These are phyloP conservation scores for Stenodema calcarata DNA, from an alignment of 2,888 invertebrate genomes.

Conservation along the genomic window DNA sequence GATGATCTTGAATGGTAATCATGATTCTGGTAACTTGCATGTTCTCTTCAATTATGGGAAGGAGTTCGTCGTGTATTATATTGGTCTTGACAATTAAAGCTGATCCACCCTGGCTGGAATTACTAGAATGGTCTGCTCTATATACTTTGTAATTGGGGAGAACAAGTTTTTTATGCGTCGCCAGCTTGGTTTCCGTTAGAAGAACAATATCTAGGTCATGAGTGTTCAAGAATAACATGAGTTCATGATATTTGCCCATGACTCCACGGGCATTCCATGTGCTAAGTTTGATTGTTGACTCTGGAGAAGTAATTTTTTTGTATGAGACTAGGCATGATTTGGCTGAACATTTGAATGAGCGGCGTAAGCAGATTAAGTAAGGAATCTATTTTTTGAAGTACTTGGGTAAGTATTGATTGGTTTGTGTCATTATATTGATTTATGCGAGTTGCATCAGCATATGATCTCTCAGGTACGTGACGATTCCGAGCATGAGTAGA, in stretches of 20 bases:
- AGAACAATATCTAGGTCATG: slow-evolving; percentile 3
- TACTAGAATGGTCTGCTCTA: slow-evolving; percentile 17
- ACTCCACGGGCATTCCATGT: slow-evolving; percentile 30
- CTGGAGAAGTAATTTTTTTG: neutral
- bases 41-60: neutral
- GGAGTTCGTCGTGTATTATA: neutral
- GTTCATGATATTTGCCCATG: slow-evolving; percentile 13
- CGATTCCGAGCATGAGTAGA: neutral
- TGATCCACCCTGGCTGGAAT: slow-evolving; percentile 11
- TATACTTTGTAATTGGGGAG: neutral
- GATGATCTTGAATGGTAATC: neutral
- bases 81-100: neutral
- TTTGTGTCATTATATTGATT: neutral
- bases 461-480: neutral
- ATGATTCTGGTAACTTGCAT: neutral
- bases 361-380: slow-evolving; percentile 9
- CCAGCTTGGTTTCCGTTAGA: slow-evolving; percentile 9
- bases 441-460: neutral
- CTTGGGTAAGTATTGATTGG: neutral
- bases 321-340: slow-evolving; percentile 17
- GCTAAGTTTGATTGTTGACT: neutral
- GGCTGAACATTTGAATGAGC: slow-evolving; percentile 20
- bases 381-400: slow-evolving; percentile 23
- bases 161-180: neutral
- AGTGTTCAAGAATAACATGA: neutral